phyloP scores from a whole-genome alignment of 2,888 invertebrate species.

The Rhogogaster chlorosoma region DNA sequence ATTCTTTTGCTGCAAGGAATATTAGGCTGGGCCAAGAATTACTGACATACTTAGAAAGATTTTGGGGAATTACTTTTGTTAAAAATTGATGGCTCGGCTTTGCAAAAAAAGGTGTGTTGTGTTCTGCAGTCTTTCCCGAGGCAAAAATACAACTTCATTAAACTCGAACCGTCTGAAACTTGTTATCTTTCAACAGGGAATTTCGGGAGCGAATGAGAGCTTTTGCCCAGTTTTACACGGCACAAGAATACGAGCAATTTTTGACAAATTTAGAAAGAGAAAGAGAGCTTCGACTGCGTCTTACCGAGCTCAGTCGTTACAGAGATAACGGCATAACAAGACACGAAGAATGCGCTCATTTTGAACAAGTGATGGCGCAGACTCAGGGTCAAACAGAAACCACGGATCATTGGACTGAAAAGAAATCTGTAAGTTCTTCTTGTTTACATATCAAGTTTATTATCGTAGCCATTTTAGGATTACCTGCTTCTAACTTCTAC shows the following conservation, averaged over 20 bases:
- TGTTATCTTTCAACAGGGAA: conserved; percentile 79
- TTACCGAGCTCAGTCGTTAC: conserved; percentile 91
- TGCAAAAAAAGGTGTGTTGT: no score
- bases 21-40: no score
- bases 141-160: neutral
- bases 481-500: conserved; percentile 1
- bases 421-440: conserved; percentile 81
- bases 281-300: conserved; percentile 89
- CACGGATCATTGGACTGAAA: conserved; percentile 84
- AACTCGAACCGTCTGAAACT: neutral
- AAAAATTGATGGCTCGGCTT: no score
- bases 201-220: conserved; percentile 91
- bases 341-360: conserved; percentile 92
- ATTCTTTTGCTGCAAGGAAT: neutral
- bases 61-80: no score
- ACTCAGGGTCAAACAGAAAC: conserved; percentile 80
- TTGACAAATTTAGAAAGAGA: conserved; percentile 90
- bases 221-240: conserved; percentile 93
- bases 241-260: conserved; percentile 90
- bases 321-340: conserved; percentile 92
- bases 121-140: neutral
- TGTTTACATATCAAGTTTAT: conserved; percentile 54
- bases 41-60: no score
- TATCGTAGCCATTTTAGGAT: conserved; percentile 57
- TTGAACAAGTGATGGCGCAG: conserved; percentile 88